Percentiles rank a stretch among this genome's conserved stretches.
Conservation (phyloP, 2,888 invertebrate species). For the Tenodera sinensis region DNA sequence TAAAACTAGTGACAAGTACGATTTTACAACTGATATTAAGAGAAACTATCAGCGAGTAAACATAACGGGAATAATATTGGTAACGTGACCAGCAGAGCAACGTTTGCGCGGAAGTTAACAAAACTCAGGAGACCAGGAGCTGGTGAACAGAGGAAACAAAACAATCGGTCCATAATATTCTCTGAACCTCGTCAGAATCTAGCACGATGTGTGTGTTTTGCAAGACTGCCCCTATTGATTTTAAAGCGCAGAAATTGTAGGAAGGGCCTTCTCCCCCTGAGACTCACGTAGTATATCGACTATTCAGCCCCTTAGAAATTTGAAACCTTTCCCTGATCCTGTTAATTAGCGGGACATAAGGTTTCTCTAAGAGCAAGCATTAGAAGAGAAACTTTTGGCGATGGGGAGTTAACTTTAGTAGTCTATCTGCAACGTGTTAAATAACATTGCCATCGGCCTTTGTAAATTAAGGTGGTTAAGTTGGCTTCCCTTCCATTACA, state of each 20-base stretch:
- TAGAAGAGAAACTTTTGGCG: neutral
- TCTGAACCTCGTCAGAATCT: too few species aligned
- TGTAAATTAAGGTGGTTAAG: neutral
- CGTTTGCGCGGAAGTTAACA: too few species aligned
- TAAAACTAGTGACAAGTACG: too few species aligned
- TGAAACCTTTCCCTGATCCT: neutral
- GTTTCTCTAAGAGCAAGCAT: neutral
- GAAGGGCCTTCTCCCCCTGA: neutral
- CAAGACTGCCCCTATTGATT: neutral
- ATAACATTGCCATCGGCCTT: neutral
- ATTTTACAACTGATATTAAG: too few species aligned
- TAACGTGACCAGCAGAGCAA: too few species aligned
- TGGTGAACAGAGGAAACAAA: too few species aligned
- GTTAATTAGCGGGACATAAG: neutral
- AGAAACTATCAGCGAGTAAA: too few species aligned
- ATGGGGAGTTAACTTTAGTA: neutral
- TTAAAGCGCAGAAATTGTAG: neutral
- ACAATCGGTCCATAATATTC: too few species aligned
- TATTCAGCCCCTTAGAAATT: neutral
- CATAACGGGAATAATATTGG: too few species aligned
- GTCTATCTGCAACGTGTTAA: neutral
- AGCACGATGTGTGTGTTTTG: neutral
- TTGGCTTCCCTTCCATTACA: neutral
- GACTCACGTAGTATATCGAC: neutral
- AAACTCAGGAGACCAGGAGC: too few species aligned